Conservation (phyloP, 2,888 invertebrate species). For the Hirtodrosophila confusa region DNA sequence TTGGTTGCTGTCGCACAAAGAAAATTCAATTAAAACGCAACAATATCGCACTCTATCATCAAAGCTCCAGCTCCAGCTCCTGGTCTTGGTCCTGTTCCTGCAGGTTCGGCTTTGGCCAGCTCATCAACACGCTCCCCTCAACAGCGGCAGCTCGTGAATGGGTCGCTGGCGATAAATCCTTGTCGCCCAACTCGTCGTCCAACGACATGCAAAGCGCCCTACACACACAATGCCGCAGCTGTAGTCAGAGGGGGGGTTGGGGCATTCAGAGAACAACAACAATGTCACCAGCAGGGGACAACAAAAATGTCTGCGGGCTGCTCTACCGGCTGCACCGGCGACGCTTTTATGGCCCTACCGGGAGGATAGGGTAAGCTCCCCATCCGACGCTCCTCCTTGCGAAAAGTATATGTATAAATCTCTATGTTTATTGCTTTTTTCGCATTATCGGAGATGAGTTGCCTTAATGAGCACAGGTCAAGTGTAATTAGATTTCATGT, state of each 20-base stretch:
- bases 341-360: conserved; percentile 40
- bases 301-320: conserved; percentile 58
- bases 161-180: conserved; percentile 77
- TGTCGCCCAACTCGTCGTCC: conserved; percentile 67
- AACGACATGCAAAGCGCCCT: conserved; percentile 56
- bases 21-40: conserved; percentile 83
- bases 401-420: conserved; percentile 12
- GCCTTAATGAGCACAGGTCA: conserved; percentile 60
- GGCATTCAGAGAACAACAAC: conserved; percentile 12
- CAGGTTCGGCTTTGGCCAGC: conserved; percentile 36
- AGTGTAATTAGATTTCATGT: conserved; percentile 64
- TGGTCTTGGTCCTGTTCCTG: background rate
- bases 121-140: conserved; percentile 52
- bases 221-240: conserved; percentile 17
- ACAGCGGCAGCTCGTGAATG: conserved; percentile 38
- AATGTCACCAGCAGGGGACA: conserved; percentile 37
- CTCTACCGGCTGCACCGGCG: conserved; percentile 44
- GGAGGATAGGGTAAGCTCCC: background rate
- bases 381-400: background rate
- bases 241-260: background rate
- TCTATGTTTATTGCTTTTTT: conserved; percentile 36
- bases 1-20: conserved; percentile 66
- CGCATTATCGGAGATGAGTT: conserved; percentile 13
- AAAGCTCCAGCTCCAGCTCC: conserved; percentile 48
- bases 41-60: conserved; percentile 81